Percentiles rank a stretch among this genome's conserved stretches.
These are phyloP conservation scores for Phyllotreta striolata DNA, from an alignment of 2,888 invertebrate genomes.

Conservation along the genomic window DNA sequence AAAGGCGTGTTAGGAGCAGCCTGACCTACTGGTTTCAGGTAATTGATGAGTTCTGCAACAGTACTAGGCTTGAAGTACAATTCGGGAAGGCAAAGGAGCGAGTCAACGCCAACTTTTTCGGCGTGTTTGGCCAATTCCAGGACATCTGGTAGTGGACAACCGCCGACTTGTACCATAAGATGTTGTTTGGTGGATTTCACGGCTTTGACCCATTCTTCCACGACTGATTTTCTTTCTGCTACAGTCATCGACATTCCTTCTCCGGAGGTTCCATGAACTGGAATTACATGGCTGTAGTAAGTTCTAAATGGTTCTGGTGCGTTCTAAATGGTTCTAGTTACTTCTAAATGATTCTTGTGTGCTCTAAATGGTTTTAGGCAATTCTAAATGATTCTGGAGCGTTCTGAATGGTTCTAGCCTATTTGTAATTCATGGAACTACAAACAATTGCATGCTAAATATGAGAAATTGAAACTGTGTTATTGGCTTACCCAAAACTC, in stretches of 20 bases:
- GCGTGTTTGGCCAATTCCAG: conserved; percentile 74
- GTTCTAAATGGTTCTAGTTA: too few species aligned
- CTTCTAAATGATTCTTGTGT: too few species aligned
- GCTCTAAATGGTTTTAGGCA: too few species aligned
- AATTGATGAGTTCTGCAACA: conserved; percentile 69
- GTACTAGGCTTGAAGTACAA: conserved; percentile 76
- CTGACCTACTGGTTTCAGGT: conserved; percentile 67
- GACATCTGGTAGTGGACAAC: conserved; percentile 73
- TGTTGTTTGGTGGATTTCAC: conserved; percentile 66
- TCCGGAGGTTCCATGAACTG: conserved; percentile 83
- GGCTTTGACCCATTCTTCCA: conserved; percentile 71
- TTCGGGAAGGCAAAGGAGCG: conserved; percentile 78
- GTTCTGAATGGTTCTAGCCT: too few species aligned
- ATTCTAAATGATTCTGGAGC: too few species aligned
- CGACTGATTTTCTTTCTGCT: conserved; percentile 71
- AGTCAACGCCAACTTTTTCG: conserved; percentile 70
- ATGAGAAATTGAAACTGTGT: neutral
- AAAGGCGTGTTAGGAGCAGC: conserved; percentile 70
- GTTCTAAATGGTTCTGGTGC: too few species aligned
- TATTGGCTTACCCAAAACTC: conserved; percentile 69
- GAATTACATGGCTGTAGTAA: too few species aligned
- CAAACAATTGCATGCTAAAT: neutral
- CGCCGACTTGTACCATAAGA: conserved; percentile 79
- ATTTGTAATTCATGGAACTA: too few species aligned
- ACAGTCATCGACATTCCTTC: conserved; percentile 76